These are phyloP conservation scores for Telmatherina bonti DNA, from an alignment of 2,797 vertebrate species.

Conservation along the genomic window DNA sequence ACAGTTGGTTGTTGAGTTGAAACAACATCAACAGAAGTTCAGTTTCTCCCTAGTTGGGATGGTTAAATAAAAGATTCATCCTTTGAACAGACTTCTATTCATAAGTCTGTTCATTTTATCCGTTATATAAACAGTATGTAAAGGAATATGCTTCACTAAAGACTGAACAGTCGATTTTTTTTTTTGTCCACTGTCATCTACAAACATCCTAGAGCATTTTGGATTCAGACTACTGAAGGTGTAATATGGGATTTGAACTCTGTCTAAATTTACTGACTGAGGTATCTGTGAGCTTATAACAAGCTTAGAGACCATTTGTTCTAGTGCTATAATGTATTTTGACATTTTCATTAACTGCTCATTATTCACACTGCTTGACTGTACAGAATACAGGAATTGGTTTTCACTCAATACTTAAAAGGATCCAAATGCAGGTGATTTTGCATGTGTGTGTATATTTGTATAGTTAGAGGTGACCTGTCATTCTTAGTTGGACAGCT, in stretches of 20 bases:
- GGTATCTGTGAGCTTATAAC: conserved; percentile 55
- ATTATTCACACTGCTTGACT: conserved; percentile 45
- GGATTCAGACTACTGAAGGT: conserved; percentile 32
- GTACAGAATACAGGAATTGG: conserved; percentile 33
- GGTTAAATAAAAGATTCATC: neutral
- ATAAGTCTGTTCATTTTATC: neutral
- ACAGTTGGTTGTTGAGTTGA: neutral
- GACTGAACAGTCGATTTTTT: conserved; percentile 22
- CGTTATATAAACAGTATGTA: conserved; percentile 32
- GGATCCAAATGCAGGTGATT: neutral
- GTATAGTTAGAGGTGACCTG: neutral
- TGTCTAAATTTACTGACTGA: conserved; percentile 72
- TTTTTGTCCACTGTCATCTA: neutral
- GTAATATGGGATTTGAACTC: conserved; percentile 58
- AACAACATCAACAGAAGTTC: neutral
- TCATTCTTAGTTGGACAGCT: conserved; percentile 17
- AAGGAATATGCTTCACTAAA: conserved; percentile 18
- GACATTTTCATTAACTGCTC: conserved; percentile 54
- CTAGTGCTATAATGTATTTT: conserved; percentile 37
- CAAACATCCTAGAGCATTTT: conserved; percentile 16
- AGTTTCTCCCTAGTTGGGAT: neutral
- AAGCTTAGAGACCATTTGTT: conserved; percentile 61
- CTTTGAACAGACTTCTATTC: neutral
- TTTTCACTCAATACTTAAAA: conserved; percentile 9
- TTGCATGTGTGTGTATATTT: conserved; percentile 9